Conservation (phyloP, 1,140 invertebrate genomes). For the Bombus waltoni region DNA sequence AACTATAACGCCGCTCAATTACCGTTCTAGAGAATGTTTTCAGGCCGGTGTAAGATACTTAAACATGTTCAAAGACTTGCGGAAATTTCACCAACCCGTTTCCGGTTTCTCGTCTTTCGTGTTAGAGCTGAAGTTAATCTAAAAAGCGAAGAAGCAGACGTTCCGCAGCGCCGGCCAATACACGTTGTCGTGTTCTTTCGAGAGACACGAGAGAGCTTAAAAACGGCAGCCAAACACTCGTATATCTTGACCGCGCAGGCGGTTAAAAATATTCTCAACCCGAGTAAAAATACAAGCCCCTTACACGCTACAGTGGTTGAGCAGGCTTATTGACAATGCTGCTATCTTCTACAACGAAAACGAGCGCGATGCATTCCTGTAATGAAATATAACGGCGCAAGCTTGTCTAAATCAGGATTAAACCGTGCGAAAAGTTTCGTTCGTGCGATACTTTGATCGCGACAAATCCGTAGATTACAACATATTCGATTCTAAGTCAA, state of each 20-base stretch:
- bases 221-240: conserved; percentile 11
- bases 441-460: neutral
- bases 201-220: neutral
- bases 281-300: conserved; percentile 11
- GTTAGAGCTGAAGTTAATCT: neutral
- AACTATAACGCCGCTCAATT: neutral
- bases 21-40: neutral
- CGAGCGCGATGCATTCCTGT: neutral
- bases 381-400: neutral
- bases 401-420: neutral
- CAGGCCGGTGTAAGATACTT: neutral
- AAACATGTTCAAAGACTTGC: conserved; percentile 1
- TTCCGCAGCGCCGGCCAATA: neutral
- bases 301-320: neutral
- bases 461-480: no score
- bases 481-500: no score
- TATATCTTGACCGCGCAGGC: neutral
- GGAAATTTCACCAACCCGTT: neutral
- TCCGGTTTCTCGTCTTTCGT: neutral
- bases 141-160: neutral
- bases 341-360: neutral
- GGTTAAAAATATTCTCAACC: conserved; percentile 23
- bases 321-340: conserved; percentile 4
- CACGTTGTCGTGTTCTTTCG: neutral
- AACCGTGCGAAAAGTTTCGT: neutral